Base-by-base conservation (phyloP, 2,797 vertebrate genomes). In the Eleutherodactylus coqui region DNA sequence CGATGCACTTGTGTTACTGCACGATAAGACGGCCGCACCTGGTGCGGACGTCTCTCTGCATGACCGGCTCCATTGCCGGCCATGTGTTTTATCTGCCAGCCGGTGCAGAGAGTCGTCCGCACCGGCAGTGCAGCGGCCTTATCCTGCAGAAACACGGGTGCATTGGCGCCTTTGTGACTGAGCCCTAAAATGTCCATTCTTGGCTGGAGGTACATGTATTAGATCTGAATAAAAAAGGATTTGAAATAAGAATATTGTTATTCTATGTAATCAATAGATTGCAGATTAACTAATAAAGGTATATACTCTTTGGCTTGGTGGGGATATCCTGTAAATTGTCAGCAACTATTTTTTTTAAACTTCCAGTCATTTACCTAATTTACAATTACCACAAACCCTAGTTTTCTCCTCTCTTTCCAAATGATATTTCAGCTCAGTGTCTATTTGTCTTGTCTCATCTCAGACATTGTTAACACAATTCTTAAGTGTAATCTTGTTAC, bases 401-500 rank as follows among this genome's bases (percentile, higher is more conserved):
- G 75, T 75, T 75, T 75, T 82, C 29, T 34, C 81, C 62, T 70
- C 47, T 70, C 21, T 76, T 60, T 80, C 81, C 67, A 79, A 84
- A 84, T 84, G 82, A 67, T 80, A 84, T 87, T 87, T 84, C 58
- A 32, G 41, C 64, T 87, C 82, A 87, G 45, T 77, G 69, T 58
- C 86, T 84, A 87, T 87, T 87, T 87, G 86, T 87, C 86, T 87
- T 87, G 69, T 87, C 82, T 87, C 53, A 84, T 87, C 69, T 77
- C 19, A 87, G 86, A 84, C 86, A 87, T 87, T 84, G 82, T 87
- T 87, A 87, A 87, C 86, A 87, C 82, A 84, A 87, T 87, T 84
- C 82, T 84, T 87, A 87, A 84, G 86, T 87, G 77, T 90, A 90
- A 89, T 88, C 87, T 83, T 91, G 88, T 87, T 88, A 87, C 85